phyloP scores from a whole-genome alignment of 2,888 invertebrate species.

The Hyppa rectilinea region DNA sequence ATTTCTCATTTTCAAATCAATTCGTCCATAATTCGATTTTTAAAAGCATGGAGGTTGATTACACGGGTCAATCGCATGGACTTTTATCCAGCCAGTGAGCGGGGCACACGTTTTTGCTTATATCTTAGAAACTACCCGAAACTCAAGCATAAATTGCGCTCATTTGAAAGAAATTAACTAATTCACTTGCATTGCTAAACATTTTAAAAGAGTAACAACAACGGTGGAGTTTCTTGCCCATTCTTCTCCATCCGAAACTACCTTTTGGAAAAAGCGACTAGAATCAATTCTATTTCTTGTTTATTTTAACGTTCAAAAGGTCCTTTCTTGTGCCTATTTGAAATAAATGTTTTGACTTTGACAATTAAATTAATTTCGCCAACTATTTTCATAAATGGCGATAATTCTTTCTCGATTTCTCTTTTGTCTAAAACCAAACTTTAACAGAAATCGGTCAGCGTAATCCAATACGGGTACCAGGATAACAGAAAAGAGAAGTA shows the following conservation, averaged over 20 bases:
- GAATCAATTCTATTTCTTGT: too few species aligned
- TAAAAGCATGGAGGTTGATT: neutral
- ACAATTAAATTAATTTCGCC: neutral
- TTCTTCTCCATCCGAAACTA: too few species aligned
- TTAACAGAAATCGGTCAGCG: slow-evolving; percentile 36
- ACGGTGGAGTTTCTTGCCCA: too few species aligned
- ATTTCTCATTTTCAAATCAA: neutral
- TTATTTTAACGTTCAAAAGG: too few species aligned
- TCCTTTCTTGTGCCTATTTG: too few species aligned
- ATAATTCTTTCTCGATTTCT: neutral
- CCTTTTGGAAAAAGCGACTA: too few species aligned
- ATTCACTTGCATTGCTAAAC: too few species aligned
- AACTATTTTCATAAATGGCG: neutral
- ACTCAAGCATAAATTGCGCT: too few species aligned
- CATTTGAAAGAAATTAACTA: neutral
- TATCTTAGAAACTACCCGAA: neutral
- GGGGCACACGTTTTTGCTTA: neutral
- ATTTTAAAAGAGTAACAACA: too few species aligned
- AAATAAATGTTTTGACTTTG: too few species aligned
- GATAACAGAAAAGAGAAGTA: slow-evolving; percentile 50
- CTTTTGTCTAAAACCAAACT: slow-evolving; percentile 28
- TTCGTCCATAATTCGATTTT: neutral
- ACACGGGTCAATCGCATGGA: neutral
- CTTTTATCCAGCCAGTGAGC: neutral
- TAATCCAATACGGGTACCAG: slow-evolving; percentile 56